Percentiles rank a stretch among this genome's conserved stretches.
Conservation (phyloP, 2,888 invertebrate species). For the Cantharis nigra region DNA sequence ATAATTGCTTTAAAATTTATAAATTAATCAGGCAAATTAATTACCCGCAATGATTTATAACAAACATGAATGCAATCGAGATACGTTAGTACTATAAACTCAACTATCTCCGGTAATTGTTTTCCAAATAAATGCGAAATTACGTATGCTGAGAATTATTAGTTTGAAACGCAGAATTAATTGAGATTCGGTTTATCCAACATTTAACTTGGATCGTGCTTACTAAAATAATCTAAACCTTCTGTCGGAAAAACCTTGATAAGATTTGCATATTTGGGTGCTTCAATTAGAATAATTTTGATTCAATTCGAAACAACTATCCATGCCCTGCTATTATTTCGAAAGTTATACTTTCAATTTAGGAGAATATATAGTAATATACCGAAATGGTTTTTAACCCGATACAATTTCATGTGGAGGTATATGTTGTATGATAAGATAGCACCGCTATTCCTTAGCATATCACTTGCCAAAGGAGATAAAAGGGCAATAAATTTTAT, state of each 20-base stretch:
- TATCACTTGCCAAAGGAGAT: neutral
- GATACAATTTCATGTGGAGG: neutral
- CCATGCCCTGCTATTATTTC: neutral
- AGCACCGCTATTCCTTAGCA: neutral
- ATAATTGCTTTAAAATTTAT: neutral
- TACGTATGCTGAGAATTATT: neutral
- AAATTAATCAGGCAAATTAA: neutral
- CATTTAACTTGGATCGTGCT: neutral
- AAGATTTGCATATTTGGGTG: neutral
- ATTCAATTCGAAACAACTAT: neutral
- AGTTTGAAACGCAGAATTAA: neutral
- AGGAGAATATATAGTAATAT: neutral
- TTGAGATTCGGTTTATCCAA: neutral
- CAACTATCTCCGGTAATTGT: neutral
- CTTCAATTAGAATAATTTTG: neutral
- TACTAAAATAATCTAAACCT: neutral
- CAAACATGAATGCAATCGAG: neutral
- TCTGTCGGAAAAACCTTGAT: neutral
- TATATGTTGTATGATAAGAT: neutral
- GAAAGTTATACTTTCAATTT: neutral
- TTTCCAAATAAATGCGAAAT: neutral
- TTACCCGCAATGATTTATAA: neutral
- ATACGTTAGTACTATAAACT: neutral
- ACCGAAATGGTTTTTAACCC: neutral
- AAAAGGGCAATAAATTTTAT: neutral